Percentiles rank a stretch among this genome's conserved stretches.
Evolutionary conservation across 2,113 vertebrate species (phyloP).

Genomic region (Taurulus bubalis): DNA sequence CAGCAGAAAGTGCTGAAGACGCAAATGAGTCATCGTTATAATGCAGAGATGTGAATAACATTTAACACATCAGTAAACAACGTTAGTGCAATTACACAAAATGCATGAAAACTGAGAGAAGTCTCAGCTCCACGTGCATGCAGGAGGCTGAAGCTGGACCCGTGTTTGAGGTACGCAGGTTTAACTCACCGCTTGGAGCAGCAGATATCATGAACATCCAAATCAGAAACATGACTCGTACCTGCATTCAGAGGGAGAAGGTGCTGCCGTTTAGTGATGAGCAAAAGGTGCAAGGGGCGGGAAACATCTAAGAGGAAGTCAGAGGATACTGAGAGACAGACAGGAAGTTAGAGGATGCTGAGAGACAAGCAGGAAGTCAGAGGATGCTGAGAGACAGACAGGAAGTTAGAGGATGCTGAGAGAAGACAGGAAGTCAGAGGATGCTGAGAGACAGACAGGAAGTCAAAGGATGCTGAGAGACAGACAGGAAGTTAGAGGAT

Average conservation of each 20-base stretch:
- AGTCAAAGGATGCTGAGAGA: no score
- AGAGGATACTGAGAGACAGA: no score
- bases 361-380: neutral
- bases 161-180: neutral
- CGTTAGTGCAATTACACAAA: neutral
- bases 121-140: no score
- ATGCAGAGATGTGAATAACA: neutral
- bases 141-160: no score
- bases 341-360: no score
- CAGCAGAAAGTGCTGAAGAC: constrained; percentile 42
- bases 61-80: neutral
- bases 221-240: constrained; percentile 55
- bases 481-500: no score
- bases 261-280: neutral
- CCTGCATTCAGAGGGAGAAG: constrained; percentile 16
- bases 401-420: no score
- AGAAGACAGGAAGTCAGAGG: no score
- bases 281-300: no score
- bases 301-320: neutral
- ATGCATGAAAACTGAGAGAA: neutral
- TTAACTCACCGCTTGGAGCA: constrained; percentile 54
- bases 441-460: no score
- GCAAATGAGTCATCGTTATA: neutral
- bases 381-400: no score
- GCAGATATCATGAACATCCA: constrained; percentile 51